phyloP scores from a whole-genome alignment of 1,140 invertebrate species.

The Sitodiplosis mosellana region DNA sequence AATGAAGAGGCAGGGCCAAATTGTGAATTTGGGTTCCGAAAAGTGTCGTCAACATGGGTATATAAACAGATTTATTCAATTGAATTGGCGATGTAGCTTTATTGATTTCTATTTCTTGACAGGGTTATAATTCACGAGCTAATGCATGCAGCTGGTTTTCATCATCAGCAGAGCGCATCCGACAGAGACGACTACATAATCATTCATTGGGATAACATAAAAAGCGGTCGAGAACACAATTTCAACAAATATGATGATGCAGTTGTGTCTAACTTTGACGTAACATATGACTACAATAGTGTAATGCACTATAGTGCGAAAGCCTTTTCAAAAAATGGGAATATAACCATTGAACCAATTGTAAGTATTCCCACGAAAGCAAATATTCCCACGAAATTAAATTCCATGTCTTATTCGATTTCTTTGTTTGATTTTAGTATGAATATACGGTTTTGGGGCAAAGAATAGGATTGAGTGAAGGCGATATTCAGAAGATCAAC shows the following conservation, averaged over 20 bases:
- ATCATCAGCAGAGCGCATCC: conserved; percentile 50
- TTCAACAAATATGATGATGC: conserved; percentile 46
- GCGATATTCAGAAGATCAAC: conserved; percentile 42
- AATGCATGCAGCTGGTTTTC: conserved; percentile 49
- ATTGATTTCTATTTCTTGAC: too few relatives aligned
- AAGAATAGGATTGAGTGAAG: conserved; percentile 39
- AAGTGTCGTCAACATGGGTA: too few relatives aligned
- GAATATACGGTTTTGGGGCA: conserved; percentile 31
- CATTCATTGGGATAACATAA: conserved; percentile 43
- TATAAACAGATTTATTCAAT: too few relatives aligned
- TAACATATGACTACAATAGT: conserved; percentile 46
- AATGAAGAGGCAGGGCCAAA: too few relatives aligned
- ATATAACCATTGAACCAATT: conserved; percentile 35
- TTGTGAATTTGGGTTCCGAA: too few relatives aligned
- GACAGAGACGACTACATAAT: conserved; percentile 51
- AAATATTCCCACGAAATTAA: background rate
- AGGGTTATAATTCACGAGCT: conserved; percentile 41
- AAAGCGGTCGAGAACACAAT: conserved; percentile 44
- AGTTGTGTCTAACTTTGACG: conserved; percentile 39
- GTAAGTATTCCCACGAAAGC: too few relatives aligned
- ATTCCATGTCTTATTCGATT: background rate
- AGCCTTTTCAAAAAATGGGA: conserved; percentile 42
- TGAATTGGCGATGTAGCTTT: too few relatives aligned
- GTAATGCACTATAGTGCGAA: conserved; percentile 51
- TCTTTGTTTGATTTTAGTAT: background rate